A percentile compares a stretch with the other conserved stretches of the same genome.
Conservation (phyloP, 53 echinoderm and acorn worm genomes). For the Paelopatides confundens region DNA sequence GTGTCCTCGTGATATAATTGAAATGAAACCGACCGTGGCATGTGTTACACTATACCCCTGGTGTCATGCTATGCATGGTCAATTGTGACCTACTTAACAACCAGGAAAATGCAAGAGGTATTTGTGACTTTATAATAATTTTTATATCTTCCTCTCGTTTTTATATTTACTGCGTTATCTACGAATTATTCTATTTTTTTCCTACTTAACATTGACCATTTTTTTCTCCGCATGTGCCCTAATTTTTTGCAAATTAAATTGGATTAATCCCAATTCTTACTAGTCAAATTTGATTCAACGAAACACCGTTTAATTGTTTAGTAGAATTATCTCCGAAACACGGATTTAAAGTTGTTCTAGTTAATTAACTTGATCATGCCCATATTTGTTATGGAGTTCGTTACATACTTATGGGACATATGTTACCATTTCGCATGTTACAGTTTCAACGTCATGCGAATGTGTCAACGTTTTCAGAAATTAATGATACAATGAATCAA, state of each 20-base stretch:
- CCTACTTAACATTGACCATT: slow-evolving; percentile 19
- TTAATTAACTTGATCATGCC: no score
- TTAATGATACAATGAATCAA: no score
- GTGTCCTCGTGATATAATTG: not conserved
- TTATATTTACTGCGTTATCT: not conserved
- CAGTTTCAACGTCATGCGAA: no score
- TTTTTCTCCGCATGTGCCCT: slow-evolving; percentile 5
- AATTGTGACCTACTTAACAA: not conserved
- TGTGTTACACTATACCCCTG: not conserved
- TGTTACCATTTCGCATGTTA: no score
- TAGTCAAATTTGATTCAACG: slow-evolving; percentile 12
- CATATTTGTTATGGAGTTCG: no score
- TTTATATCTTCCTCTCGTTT: not conserved
- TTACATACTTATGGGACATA: no score
- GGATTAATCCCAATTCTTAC: slow-evolving; percentile 24
- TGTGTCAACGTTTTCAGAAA: no score
- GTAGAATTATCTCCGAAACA: not conserved
- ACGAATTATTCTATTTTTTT: slow-evolving; percentile 9
- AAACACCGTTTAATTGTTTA: not conserved
- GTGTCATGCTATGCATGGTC: not conserved
- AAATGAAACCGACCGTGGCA: not conserved
- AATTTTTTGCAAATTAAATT: slow-evolving; percentile 15
- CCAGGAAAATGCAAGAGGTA: not conserved
- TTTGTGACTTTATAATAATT: not conserved
- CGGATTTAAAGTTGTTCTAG: no score